Base-by-base conservation (phyloP, 2,797 vertebrate species). In the Sebastolobus altivelis region DNA sequence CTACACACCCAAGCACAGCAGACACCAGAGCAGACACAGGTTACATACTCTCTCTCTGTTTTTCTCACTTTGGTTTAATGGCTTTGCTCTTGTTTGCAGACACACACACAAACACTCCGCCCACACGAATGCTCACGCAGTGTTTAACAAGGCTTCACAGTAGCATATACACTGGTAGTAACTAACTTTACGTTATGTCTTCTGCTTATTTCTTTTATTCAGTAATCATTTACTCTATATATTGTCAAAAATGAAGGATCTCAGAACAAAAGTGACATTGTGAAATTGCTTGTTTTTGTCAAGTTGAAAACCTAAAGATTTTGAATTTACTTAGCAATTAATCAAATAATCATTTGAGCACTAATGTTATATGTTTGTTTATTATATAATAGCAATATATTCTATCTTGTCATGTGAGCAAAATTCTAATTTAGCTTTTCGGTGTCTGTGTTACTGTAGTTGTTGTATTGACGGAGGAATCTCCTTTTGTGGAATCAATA, bases 41-140 rank as follows among this genome's bases (percentile, higher is more conserved):
- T 16, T 77, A 68, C 27, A 58, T 33, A 16, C 27, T 80, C 65
- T 62, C 20, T 61, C 25, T 75, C 35, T 35, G 49, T 73, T 82
- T 76, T 81, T 70, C 69, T 54, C 62, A 54, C 65, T 86, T 70
- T 72, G 63, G 35, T 70, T 86, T 52, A 55, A 73, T 77, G 74
- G 52, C 65, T 89, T 65, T n/a, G 65, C 74, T 71, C 77, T 75
- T 84, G 76, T 82, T 82, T 79, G 75, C 76, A 65, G 76, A 80
- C 75, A 46, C 52, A 69, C 59, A 71, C 62, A 71, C 65, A 81
- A 84, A 86, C 81, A 65, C 49, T 65, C 55, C 43, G 37, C 81
- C 79, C 76, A 89, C 74, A 77, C 79, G 82, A 46, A 76, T 31
- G 52, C 71, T 77, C 40, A 13, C 40, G 1, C 20, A 13, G 54